Evolutionary conservation across 1,140 invertebrate species (phyloP), one percentile per base, ranked within the genome.

Genomic region (Brachionus plicatilis): DNA sequence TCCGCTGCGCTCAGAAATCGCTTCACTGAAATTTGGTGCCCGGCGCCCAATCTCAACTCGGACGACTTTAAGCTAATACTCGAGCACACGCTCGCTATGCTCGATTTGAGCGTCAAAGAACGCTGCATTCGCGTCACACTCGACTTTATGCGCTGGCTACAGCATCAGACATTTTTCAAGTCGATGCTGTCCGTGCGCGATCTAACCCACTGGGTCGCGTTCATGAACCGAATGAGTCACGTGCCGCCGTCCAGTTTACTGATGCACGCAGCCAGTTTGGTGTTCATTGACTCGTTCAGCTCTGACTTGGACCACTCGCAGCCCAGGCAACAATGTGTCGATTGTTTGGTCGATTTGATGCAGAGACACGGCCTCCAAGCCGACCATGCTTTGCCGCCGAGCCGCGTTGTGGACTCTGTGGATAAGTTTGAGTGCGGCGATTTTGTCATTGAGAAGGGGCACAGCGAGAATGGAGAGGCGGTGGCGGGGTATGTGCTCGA

Each of bases 21-120:
- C 78, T 97, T 99, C 86, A 99, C 97, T 0, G 98, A 99, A 91
- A 96, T 99, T 87, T 99, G 98, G 98, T 99, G 97, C 87, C 93
- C 94, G 37, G 91, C 91, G 85, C 79, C 79, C 0, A 93, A 93
- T 37, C 91, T 90, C 11, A 89, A 92, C 29, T 88, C 90, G 68
- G 89, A 92, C 12, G 96, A 98, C 90, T 90, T 98, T 20, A 88
- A 93, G 3, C 86, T 89, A 9, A 95, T 96, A 68, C 92, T 97
- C 85, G 92, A 94, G 86, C 94, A 94, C 87, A 96, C 95, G 90
- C 88, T 96, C 1, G 87, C 85, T 8, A 82, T 60, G 12, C 29
- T n/a, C 12, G 6, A 60, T 17, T 0, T 1, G 1, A n/a, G 0
- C 0, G 29, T 3, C 24, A 82, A 68, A 47, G 7, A 37, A 3